Conservation (phyloP, 2,888 invertebrate genomes). For the Ectobius pallidus region DNA sequence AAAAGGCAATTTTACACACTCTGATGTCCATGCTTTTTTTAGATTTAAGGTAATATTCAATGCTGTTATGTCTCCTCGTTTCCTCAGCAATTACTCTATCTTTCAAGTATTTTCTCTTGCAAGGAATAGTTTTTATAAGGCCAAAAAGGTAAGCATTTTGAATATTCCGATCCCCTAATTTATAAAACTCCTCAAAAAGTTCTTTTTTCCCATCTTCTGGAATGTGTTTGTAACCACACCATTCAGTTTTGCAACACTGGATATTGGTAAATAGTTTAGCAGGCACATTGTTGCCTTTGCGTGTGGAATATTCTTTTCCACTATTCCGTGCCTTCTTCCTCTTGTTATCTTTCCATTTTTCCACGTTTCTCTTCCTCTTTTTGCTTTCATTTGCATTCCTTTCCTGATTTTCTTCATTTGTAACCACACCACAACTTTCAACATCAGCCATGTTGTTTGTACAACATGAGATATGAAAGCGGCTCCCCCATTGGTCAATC, state of each 20-base stretch:
- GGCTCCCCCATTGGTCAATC: too few species aligned
- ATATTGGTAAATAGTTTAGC: constrained; percentile 8
- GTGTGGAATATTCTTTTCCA: background rate
- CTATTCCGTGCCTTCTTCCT: background rate
- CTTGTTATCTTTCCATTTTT: background rate
- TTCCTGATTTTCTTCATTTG: too few species aligned
- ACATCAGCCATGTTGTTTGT: too few species aligned
- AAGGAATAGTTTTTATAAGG: background rate
- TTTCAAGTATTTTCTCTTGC: background rate
- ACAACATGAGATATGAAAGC: too few species aligned
- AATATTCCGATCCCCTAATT: background rate
- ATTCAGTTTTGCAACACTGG: constrained; percentile 2
- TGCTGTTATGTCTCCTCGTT: background rate
- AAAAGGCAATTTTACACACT: background rate
- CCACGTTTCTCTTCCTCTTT: background rate
- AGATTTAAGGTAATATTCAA: background rate
- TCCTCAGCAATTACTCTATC: background rate
- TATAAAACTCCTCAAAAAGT: background rate
- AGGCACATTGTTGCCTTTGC: background rate
- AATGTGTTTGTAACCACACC: constrained; percentile 2
- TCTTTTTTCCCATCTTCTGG: background rate
- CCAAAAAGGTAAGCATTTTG: background rate
- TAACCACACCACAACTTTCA: too few species aligned
- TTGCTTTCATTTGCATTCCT: too few species aligned
- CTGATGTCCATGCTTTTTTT: background rate